Base-by-base conservation (phyloP, 2,888 invertebrate species). In the Napeogenes sylphis region DNA sequence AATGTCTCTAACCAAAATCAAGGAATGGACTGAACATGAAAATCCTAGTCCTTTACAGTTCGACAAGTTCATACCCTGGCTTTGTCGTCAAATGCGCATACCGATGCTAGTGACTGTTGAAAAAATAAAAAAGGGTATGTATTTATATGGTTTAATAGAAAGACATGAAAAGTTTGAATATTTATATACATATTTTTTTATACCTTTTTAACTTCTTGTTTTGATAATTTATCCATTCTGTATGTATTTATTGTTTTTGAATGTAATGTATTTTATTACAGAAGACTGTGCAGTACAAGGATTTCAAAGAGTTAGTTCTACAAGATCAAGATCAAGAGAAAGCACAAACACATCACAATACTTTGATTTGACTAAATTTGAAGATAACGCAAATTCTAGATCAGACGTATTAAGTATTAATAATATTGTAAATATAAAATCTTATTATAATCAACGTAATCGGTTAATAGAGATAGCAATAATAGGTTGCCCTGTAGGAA, bases 1-100 rank as follows among this genome's bases (percentile, higher is more conserved):
- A 45, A 59, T 14, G 45, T 42, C 14, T 59, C 59, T 54, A 51
- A 42, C 56, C 30, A 46, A 33, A 2, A 35, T n/a, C 55, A 4
- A 6, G 32, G 13, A 33, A 35, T 13, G 14, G 45, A 59, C 61
- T 14, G 62, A 55, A 57, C 56, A 32, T 61, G 35, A 3, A 54
- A 64, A 58, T n/a, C 74, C 74, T 0, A 75, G 74, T 45, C 84
- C 84, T 4, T 55, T 71, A 47, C 73, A 82, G 55, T 83, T 85
- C 58, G 79, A 81, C 21, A 55, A 56, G 4, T 85, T 83, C 56
- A 45, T 85, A 38, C 84, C 84, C n/a, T 84, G 83, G 83, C 63
- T 75, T 10, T 82, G 82, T 56, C 45, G 63, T 45, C 64, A 77
- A 68, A 76, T 74, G 72, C 62, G 75, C 56, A 61, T 69, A 3